These are phyloP conservation scores for Stenolophus ochropezus DNA, from an alignment of 2,888 invertebrate genomes.

Conservation along the genomic window DNA sequence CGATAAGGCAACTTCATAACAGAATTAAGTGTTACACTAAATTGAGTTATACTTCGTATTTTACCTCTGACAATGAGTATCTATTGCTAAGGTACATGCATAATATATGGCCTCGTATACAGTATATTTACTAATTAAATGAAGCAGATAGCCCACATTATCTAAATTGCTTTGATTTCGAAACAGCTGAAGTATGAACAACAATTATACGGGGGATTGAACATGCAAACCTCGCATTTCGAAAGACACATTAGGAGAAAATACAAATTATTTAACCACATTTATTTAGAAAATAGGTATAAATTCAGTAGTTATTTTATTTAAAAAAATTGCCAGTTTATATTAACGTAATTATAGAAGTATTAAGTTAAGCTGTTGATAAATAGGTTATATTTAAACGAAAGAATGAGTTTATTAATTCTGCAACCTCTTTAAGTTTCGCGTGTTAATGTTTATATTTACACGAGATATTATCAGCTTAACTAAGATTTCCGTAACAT, in stretches of 20 bases:
- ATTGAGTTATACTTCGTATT: constrained; percentile 12
- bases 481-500: constrained; percentile 45
- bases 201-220: neutral
- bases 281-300: neutral
- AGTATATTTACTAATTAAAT: constrained; percentile 4
- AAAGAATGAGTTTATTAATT: constrained; percentile 17
- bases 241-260: neutral
- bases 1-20: neutral
- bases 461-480: constrained; percentile 36
- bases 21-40: neutral
- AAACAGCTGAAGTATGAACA: neutral
- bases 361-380: neutral
- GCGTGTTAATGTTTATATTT: constrained; percentile 30
- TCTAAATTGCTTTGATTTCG: neutral
- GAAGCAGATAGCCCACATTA: neutral
- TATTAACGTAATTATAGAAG: too few species aligned
- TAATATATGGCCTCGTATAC: neutral
- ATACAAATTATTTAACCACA: neutral
- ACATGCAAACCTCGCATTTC: neutral
- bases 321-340: too few species aligned
- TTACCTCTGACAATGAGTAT: neutral
- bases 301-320: too few species aligned
- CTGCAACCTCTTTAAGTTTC: neutral
- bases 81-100: neutral
- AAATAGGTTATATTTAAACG: neutral